A percentile compares a stretch with the other conserved stretches of the same genome.
Conservation (phyloP, 2,113 vertebrate species). For the Psilopogon haemacephalus region DNA sequence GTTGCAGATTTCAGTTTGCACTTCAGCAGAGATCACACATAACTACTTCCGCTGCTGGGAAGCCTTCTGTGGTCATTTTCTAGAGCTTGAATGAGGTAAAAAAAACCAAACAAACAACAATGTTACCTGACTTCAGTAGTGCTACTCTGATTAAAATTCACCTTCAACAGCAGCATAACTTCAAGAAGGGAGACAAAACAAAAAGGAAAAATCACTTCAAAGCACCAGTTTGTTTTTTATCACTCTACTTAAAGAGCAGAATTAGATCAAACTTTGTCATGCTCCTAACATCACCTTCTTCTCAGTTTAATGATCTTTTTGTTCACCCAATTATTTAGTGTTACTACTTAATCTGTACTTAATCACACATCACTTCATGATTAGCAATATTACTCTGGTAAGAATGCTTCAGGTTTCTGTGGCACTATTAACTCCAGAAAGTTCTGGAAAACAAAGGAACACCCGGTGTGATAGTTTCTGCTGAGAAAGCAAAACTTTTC, state of each 20-base stretch:
- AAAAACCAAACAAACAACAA: not conserved
- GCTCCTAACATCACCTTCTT: slow-evolving; percentile 5
- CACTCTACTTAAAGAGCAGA: slow-evolving; percentile 36
- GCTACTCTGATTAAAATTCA: slow-evolving; percentile 4
- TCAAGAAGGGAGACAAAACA: not conserved
- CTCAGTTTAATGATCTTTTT: slow-evolving; percentile 4
- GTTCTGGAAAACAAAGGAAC: not conserved
- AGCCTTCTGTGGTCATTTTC: not conserved
- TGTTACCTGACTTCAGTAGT: not conserved
- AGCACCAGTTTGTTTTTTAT: not conserved
- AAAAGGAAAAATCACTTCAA: slow-evolving; percentile 48
- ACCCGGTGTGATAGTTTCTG: not conserved
- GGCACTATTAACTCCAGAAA: not conserved
- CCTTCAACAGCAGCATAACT: not conserved
- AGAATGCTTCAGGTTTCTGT: not conserved
- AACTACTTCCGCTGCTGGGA: not conserved
- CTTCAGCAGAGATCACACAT: not conserved
- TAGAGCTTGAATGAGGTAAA: not conserved
- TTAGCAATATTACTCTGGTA: not conserved
- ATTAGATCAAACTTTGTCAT: slow-evolving; percentile 63
- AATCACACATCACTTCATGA: slow-evolving; percentile 24
- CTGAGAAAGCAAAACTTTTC: not conserved
- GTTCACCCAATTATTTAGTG: slow-evolving; percentile 40
- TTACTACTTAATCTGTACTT: slow-evolving; percentile 48
- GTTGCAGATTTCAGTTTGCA: not conserved